phyloP scores from a whole-genome alignment of 2,797 vertebrate species.

The Syngnathus acus region DNA sequence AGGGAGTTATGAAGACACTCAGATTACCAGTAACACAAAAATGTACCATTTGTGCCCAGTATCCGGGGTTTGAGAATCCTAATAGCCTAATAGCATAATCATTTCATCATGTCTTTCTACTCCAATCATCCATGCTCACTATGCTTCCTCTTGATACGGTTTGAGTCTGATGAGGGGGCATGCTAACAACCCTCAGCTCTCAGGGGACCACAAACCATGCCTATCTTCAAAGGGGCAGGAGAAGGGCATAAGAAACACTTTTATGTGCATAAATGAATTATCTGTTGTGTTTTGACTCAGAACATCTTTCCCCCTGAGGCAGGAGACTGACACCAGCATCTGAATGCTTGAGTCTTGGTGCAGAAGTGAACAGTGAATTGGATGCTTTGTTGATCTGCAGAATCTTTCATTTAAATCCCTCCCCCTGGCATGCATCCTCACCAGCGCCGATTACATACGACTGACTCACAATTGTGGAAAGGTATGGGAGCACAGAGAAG shows the following conservation, averaged over 20 bases:
- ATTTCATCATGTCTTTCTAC: not conserved
- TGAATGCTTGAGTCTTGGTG: not conserved
- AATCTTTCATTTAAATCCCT: not conserved
- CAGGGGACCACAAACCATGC: slow-evolving; percentile 29
- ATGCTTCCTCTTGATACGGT: not conserved
- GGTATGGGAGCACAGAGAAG: not conserved
- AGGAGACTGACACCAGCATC: not conserved
- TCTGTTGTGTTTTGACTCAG: not conserved
- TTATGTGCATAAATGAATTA: not conserved
- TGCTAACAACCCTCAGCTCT: slow-evolving; percentile 23
- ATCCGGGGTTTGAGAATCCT: not conserved
- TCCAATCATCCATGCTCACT: not conserved
- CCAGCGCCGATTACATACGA: not conserved
- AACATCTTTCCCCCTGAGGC: not conserved
- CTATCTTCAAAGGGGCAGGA: slow-evolving; percentile 28
- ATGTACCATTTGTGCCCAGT: not conserved
- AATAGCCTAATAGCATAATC: not conserved
- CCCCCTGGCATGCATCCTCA: not conserved
- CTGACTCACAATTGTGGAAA: not conserved
- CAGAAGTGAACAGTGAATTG: not conserved
- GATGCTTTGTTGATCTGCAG: not conserved
- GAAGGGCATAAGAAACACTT: slow-evolving; percentile 22
- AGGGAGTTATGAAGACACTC: not conserved
- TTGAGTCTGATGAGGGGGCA: slow-evolving; percentile 21
- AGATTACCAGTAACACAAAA: not conserved